Base-by-base conservation (phyloP, 2,113 vertebrate genomes). In the Oxygymnocypris stewartii region DNA sequence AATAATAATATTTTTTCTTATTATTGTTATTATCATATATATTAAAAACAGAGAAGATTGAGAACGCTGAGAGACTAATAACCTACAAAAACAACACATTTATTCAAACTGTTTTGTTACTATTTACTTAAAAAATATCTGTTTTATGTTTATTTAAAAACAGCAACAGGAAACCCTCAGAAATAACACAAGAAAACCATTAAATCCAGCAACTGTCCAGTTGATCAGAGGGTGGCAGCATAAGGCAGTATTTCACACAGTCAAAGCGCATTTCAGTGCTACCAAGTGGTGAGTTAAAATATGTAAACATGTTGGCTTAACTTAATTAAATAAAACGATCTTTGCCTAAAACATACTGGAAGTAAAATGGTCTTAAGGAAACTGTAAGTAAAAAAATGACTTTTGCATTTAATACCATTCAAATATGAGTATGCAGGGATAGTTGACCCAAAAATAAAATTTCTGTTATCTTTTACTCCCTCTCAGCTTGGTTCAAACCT, bases 181-280 rank as follows among this genome's bases (percentile, higher is more conserved):
- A 4, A 9, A 37, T 35, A 9, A 35, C 7, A 31, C 5, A 69
- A 37, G 31, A 71, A 37, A 71, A 37, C 31, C 25, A 20, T 31
- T 71, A 71, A 0, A 67, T 71, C 14, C 67, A 71, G 3, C 31
- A 71, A 37, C 31, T 23, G 2, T 59, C 54, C 35, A 65, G 61
- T 31, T 75, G 20, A 63, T 47, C 90, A 87, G 63, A 44, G 51
- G 84, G 82, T 87, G 90, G 87, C 90, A 88, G 73, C 84, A 84
- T 81, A 86, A 59, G 20, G 6, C 47, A 35, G 28, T 23, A 59
- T 59, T 16, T 51, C 49, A 51, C 16, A 51, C 16, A 51, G 54
- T 59, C 18, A 3, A 59, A 3, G 54, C 54, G 49, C 49, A 51
- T 4, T 51, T 59, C 20, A 20, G 54, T 54, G 51, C 4, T 2